Evolutionary conservation across 2,888 invertebrate genomes (phyloP), one percentile per base, ranked within the genome.

Genomic region (Drosophila affinis): DNA sequence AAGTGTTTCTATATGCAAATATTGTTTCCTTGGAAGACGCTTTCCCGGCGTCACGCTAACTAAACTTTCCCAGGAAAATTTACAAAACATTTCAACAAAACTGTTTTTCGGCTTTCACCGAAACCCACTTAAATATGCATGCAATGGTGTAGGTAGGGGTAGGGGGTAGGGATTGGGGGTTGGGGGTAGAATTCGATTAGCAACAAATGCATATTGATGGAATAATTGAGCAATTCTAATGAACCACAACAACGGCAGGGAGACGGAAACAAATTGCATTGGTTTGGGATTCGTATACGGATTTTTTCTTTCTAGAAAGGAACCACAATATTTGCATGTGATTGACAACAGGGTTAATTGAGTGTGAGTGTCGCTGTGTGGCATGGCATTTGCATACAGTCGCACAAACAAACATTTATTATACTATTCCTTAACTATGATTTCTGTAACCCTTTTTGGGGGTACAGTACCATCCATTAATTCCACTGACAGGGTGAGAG

Each of bases 191-290:
- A 86, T 84, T 87, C 82, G 87, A 88, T 89, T 81, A 81, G 84
- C 83, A 74, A 81, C 86, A 79, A 69, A 78, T 81, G 80, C 80
- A 84, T 90, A 89, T 89, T 90, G 89, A 90, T 90, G 89, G 90
- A 90, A 90, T 91, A 91, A 90, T 89, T 89, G 89, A 90, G 81
- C 87, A 89, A 81, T 87, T 88, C 84, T 89, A 90, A 89, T 89
- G 79, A 88, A 78, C 79, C 82, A 77, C 85, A 87, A 76, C 72
- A 72, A 29, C 72, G 48, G 52, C 55, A 27, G 54, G 61, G 39
- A 46, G 34, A 39, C 49, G 24, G 49, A 48, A 62, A 84, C 87
- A 88, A 89, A 87, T 87, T 87, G 87, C 78, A 76, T 49, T 58
- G n/a, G 39, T 3, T 39, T 52, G n/a, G 34, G 59, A 21, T 45